These are phyloP conservation scores for Sceloporus undulatus DNA, from an alignment of 2,113 vertebrate species.

Conservation along the genomic window DNA sequence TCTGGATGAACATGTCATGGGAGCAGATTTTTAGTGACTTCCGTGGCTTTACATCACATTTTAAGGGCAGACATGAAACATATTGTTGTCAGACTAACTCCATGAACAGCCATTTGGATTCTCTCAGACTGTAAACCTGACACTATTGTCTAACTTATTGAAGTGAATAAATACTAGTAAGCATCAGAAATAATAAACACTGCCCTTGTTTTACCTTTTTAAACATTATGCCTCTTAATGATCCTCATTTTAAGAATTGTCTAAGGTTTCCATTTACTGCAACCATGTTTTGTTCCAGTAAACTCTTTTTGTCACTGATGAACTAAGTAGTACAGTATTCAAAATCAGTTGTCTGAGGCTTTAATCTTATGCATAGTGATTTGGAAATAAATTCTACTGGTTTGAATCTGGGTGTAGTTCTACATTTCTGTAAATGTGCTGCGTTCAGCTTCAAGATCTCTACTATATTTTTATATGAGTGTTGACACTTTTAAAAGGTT, in stretches of 20 bases:
- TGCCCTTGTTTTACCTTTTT: slow-evolving; percentile 52
- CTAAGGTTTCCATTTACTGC: neutral
- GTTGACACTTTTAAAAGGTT: slow-evolving; percentile 3
- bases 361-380: neutral
- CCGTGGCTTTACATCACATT: slow-evolving; percentile 51
- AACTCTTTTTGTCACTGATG: neutral
- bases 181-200: slow-evolving; percentile 53
- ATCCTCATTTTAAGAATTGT: neutral
- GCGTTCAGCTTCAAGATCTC: neutral
- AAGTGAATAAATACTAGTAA: slow-evolving; percentile 67
- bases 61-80: slow-evolving; percentile 50
- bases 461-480: neutral
- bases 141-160: slow-evolving; percentile 23
- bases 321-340: neutral
- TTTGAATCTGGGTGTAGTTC: neutral
- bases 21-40: slow-evolving; percentile 62
- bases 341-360: neutral
- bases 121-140: slow-evolving; percentile 45
- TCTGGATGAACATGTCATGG: slow-evolving; percentile 33
- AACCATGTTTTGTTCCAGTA: neutral
- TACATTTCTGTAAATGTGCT: neutral
- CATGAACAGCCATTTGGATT: slow-evolving; percentile 56
- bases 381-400: neutral
- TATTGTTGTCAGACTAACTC: slow-evolving; percentile 71
- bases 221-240: slow-evolving; percentile 13